Base-by-base conservation (phyloP, 2,113 vertebrate species). In the Sigmodon hispidus region DNA sequence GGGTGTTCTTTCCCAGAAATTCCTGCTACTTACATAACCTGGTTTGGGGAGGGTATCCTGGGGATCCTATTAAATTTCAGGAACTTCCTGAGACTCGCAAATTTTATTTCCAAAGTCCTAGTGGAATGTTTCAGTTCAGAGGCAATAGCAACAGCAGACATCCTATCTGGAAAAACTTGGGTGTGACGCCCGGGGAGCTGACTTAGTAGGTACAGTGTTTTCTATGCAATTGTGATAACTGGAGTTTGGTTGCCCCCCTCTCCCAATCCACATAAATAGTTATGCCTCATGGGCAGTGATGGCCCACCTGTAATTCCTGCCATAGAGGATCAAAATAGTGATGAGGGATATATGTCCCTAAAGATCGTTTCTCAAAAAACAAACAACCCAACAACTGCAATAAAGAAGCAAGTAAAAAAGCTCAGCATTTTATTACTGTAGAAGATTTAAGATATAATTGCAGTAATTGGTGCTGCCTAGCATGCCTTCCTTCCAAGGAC, bases 401-500 rank as follows among this genome's bases (percentile, higher is more conserved):
- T 17, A 36, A 63, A 43, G 26, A 65, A 69, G 11, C 31, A 86
- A 50, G 29, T 31, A 85, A 83, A 65, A 84, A 85, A 48, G 57
- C 43, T 21, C n/a, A 57, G 61, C 75, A 69, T 89, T 91, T 90
- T 94, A 87, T 69, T 84, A 61, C 50, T 43, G 17, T 29, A 24
- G 65, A 76, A 94, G 75, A 94, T 67, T 57, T 45, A 69, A 69
- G 24, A 1, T 63, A 55, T 43, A 69, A 83, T 50, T 90, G 91
- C 10, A 86, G 40, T 75, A 72, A 24, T 5, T 1, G 21, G 63
- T 21, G 34, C 73, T 55, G 67, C 26, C 50, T 79, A 55, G 89
- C 10, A 70, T 16, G 29, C 34, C 70, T 95, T 95, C 59, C 79
- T 93, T 84, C 83, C 70, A 86, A 83, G 70, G 48, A 12, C 70